A percentile compares a stretch with the other conserved stretches of the same genome.
These are phyloP conservation scores for mouse (Mus musculus) DNA, from an alignment of 2,113 vertebrate species.

Conservation along the genomic window DNA sequence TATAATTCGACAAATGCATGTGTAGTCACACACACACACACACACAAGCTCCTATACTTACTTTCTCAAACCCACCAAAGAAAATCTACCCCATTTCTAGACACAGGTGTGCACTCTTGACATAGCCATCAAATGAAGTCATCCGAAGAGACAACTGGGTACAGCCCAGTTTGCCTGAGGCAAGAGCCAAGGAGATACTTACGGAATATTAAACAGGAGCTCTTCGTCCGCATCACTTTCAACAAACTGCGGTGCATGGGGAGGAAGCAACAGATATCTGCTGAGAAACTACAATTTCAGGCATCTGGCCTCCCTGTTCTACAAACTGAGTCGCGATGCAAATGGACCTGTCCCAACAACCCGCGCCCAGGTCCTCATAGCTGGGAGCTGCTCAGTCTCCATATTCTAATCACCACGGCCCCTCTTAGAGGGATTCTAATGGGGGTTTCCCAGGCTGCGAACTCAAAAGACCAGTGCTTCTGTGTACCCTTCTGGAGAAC, in stretches of 20 bases:
- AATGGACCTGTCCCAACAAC: neutral
- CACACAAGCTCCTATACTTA: neutral
- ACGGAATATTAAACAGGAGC: slow-evolving; percentile 98
- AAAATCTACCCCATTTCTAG: slow-evolving; percentile 29
- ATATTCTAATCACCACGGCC: neutral
- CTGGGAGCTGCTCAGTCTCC: neutral
- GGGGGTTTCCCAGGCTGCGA: neutral
- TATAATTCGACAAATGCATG: slow-evolving; percentile 37
- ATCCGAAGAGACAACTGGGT: neutral
- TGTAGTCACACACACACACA: neutral
- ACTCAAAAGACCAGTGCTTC: neutral
- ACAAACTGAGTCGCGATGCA: neutral
- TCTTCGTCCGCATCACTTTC: slow-evolving; percentile 98
- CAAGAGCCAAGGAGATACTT: slow-evolving; percentile 82
- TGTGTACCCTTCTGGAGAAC: neutral
- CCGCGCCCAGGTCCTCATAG: neutral
- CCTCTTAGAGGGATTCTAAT: neutral
- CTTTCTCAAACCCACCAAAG: slow-evolving; percentile 47
- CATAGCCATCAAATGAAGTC: neutral
- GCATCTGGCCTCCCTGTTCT: slow-evolving; percentile 33
- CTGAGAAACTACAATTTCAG: slow-evolving; percentile 65
- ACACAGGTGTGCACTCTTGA: neutral
- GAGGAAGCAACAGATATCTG: slow-evolving; percentile 76
- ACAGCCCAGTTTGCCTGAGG: slow-evolving; percentile 33
- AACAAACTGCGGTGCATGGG: slow-evolving; percentile 89